Evolutionary conservation across 2,888 invertebrate genomes (phyloP), one percentile per base, ranked within the genome.

Genomic region (Seira sanloemensis): DNA sequence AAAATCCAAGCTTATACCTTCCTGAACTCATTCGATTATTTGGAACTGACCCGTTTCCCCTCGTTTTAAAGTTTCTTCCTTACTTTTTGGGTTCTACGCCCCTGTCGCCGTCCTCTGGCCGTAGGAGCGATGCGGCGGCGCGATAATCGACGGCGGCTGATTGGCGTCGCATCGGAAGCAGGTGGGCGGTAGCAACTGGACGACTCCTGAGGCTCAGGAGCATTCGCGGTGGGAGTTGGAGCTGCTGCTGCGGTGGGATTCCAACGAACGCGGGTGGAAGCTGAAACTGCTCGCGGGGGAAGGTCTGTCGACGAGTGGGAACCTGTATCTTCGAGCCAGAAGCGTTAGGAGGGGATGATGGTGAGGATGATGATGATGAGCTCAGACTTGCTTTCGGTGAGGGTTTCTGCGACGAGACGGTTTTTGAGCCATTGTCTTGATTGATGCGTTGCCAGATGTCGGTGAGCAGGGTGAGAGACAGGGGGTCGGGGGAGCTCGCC

Each of bases 361-460:
- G 16, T n/a, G 50, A 50, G 5, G 72, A 25, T 50, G 27, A 12
- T 7, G 62, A 7, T 21, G 26, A 27, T 27, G 77, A 66, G 37
- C 75, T 68, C 0, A 69, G 46, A 68, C 77, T 82, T 54, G 82
- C 76, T 1, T 50, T 37, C n/a, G 68, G 67, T 9, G 71, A 74
- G 69, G 82, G 82, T 23, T 81, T 83, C 25, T 86, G 72, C 5
- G 79, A 78, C 18, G 83, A 79, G 1, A 80, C 76, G 19, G 77
- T 75, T 54, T 84, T 78, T 5, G 84, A 84, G 0, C 78, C 78
- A 75, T 84, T 84, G 50, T 84, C 84, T 73, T 86, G 86, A 86
- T 86, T 86, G 50, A 86, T 86, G 65, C 82, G 84, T 83, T 87
- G 87, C 87, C 87, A 87, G 71, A 87, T 86, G 46, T 87, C 87